Conservation (phyloP, 2,888 invertebrate species). For the Gastracanthus pulcherrimus region DNA sequence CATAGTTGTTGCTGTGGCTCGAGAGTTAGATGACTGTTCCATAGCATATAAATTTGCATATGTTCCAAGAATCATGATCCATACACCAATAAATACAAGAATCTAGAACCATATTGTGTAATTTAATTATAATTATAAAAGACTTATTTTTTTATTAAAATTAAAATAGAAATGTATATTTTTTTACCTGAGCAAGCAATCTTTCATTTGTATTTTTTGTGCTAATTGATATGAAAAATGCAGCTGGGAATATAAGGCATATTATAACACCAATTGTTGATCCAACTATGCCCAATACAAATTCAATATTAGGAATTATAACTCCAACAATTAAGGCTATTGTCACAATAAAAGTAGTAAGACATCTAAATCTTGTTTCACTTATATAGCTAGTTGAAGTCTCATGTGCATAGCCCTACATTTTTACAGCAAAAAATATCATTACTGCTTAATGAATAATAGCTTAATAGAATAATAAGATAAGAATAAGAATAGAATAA, state of each 20-base stretch:
- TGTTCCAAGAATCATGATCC: slow-evolving; percentile 93
- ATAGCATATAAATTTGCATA: slow-evolving; percentile 91
- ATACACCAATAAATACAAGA: slow-evolving; percentile 89
- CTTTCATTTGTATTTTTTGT: slow-evolving; percentile 91
- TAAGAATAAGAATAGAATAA: slow-evolving; percentile 27
- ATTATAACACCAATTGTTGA: slow-evolving; percentile 97
- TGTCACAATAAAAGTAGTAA: slow-evolving; percentile 89
- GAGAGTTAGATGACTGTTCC: slow-evolving; percentile 80
- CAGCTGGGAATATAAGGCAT: slow-evolving; percentile 94
- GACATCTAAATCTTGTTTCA: slow-evolving; percentile 87
- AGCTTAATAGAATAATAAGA: slow-evolving; percentile 18
- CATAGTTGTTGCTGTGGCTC: slow-evolving; percentile 64
- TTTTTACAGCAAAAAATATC: not conserved
- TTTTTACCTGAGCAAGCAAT: slow-evolving; percentile 86
- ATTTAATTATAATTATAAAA: slow-evolving; percentile 9
- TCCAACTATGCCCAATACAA: slow-evolving; percentile 95
- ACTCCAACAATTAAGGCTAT: slow-evolving; percentile 89
- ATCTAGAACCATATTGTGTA: slow-evolving; percentile 78
- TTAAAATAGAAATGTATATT: not conserved
- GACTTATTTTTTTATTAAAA: slow-evolving; percentile 23
- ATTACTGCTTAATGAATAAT: too few relatives aligned
- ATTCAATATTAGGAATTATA: slow-evolving; percentile 94
- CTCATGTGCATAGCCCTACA: slow-evolving; percentile 84
- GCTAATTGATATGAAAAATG: slow-evolving; percentile 91
- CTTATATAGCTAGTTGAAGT: slow-evolving; percentile 87